A percentile compares a stretch with the other conserved stretches of the same genome.
These are phyloP conservation scores for Felis chaus DNA, from an alignment of 2,113 vertebrate species.

Conservation along the genomic window DNA sequence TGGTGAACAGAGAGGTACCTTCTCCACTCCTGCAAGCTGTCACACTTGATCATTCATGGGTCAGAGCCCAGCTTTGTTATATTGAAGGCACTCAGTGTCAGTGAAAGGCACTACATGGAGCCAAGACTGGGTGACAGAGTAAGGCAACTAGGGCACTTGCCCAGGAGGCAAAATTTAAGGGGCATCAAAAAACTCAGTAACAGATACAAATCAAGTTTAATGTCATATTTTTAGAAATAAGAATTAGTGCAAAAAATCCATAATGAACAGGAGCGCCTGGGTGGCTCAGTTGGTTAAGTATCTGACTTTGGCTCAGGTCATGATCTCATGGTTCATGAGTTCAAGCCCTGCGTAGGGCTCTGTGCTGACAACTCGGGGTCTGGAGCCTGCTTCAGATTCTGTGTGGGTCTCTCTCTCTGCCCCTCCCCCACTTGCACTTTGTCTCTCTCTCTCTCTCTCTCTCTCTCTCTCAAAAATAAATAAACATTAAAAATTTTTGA, in stretches of 20 bases:
- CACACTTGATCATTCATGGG: background rate
- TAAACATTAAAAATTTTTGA: no score
- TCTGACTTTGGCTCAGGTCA: no score
- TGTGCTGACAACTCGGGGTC: no score
- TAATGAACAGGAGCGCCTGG: background rate
- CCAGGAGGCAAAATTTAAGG: background rate
- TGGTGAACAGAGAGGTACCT: background rate
- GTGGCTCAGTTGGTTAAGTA: no score
- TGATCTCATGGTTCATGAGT: no score
- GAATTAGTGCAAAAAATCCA: background rate
- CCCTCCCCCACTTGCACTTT: no score
- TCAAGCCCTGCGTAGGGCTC: no score
- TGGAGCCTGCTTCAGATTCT: no score
- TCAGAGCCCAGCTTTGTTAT: background rate
- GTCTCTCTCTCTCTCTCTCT: no score
- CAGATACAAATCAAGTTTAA: background rate
- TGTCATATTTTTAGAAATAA: background rate
- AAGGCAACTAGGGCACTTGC: background rate
- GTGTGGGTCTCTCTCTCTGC: no score
- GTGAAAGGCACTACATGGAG: background rate
- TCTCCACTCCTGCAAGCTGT: background rate
- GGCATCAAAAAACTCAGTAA: background rate
- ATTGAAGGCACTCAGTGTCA: background rate
- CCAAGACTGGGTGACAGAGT: background rate
- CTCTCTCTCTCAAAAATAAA: no score